Evolutionary conservation across 2,113 vertebrate species (phyloP).

Genomic region (Varanus komodoensis): DNA sequence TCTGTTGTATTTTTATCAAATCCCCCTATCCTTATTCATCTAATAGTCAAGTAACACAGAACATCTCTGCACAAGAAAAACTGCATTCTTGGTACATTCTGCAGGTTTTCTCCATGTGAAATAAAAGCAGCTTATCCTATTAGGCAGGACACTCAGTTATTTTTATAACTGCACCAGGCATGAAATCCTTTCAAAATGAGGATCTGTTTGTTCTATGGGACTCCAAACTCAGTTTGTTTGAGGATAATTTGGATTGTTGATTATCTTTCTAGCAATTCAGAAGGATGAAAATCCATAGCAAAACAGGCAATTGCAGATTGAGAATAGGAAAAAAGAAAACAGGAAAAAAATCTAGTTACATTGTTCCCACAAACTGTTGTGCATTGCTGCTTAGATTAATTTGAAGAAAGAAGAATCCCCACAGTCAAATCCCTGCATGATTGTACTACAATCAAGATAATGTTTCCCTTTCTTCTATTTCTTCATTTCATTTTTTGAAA

Average conservation of each 20-base stretch:
- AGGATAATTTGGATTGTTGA: not conserved
- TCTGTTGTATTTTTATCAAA: not conserved
- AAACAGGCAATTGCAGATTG: not conserved
- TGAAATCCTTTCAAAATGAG: conserved; percentile 26
- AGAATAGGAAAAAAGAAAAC: not conserved
- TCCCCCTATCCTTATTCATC: not conserved
- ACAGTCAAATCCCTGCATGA: not conserved
- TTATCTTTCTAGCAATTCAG: not conserved
- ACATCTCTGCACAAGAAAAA: not conserved
- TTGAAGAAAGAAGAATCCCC: not conserved
- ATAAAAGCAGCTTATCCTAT: not conserved
- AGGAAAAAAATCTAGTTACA: not conserved
- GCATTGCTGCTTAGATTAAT: not conserved
- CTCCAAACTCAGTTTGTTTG: not conserved
- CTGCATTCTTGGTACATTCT: not conserved
- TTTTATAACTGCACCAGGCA: not conserved
- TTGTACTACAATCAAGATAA: not conserved
- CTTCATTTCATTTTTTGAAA: not conserved
- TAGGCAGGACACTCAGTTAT: conserved; percentile 33
- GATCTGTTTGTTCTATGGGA: not conserved
- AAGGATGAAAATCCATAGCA: not conserved
- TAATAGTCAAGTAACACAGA: fast-evolving
- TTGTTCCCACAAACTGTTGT: not conserved
- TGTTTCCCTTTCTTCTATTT: not conserved
- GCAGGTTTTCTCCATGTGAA: conserved; percentile 1